Percentiles rank a stretch among this genome's conserved stretches.
These are phyloP conservation scores for Trypoxylus dichotomus DNA, from an alignment of 1,140 invertebrate genomes.

Conservation along the genomic window DNA sequence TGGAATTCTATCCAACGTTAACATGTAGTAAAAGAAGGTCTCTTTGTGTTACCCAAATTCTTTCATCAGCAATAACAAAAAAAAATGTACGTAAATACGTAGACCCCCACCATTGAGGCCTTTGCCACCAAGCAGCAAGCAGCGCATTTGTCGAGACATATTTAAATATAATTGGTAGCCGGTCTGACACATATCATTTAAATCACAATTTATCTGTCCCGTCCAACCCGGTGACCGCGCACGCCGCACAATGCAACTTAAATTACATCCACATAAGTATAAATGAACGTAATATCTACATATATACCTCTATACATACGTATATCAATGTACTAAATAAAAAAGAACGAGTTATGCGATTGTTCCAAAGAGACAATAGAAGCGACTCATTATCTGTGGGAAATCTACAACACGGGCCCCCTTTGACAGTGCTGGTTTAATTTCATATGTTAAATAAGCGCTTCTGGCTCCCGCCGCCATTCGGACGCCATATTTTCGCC, in stretches of 20 bases:
- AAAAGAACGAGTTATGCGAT: not conserved
- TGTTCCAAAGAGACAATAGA: constrained; percentile 1
- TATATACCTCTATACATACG: not conserved
- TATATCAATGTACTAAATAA: not conserved
- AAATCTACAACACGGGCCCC: not conserved
- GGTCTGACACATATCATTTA: constrained; percentile 23
- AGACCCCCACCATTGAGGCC: not conserved
- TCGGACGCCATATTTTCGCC: not conserved
- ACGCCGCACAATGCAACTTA: not conserved
- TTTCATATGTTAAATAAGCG: not conserved
- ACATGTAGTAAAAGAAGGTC: too few species aligned
- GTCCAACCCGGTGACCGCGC: not conserved
- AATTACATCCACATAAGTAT: constrained; percentile 3
- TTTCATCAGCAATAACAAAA: too few species aligned
- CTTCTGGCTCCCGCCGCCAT: not conserved
- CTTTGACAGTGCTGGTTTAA: not conserved
- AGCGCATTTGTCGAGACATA: not conserved
- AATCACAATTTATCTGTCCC: constrained; percentile 10
- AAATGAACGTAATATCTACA: not conserved
- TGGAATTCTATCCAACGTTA: too few species aligned
- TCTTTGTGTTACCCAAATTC: too few species aligned
- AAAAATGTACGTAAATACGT: too few species aligned
- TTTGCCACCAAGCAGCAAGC: not conserved
- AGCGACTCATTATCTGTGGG: not conserved
- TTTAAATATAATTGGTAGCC: constrained; percentile 20